Evolutionary conservation across 2,888 invertebrate genomes (phyloP).

Genomic region (Pammene fasciana): DNA sequence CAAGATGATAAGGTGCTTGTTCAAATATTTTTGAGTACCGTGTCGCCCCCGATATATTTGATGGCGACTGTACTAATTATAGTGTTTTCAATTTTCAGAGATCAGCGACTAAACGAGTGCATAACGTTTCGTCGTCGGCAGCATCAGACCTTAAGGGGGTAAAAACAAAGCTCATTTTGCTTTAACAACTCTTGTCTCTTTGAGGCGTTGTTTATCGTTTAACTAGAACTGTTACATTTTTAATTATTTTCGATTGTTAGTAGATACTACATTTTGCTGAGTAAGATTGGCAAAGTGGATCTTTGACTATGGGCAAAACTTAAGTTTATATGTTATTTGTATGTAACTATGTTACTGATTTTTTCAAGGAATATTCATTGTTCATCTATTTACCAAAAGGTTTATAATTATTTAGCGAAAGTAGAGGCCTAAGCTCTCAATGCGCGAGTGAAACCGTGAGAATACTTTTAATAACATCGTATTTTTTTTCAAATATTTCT

Average conservation of each 20-base stretch:
- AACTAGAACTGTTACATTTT: conserved; percentile 28
- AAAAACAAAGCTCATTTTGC: conserved; percentile 32
- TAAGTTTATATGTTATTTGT: background rate
- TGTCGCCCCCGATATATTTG: too few relatives aligned
- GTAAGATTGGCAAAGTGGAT: conserved; percentile 1
- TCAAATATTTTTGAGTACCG: too few relatives aligned
- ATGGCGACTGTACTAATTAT: background rate
- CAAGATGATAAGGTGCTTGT: too few relatives aligned
- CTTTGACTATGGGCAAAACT: conserved; percentile 1
- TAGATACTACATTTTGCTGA: conserved; percentile 23
- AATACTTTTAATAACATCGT: too few relatives aligned
- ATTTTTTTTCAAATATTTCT: too few relatives aligned
- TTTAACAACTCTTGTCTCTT: conserved; percentile 13
- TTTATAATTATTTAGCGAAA: too few relatives aligned
- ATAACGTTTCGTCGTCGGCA: conserved; percentile 1
- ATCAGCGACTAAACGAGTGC: background rate
- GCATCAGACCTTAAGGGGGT: conserved; percentile 12
- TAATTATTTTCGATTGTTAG: conserved; percentile 26
- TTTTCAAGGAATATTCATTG: too few relatives aligned
- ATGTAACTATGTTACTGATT: background rate
- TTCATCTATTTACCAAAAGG: too few relatives aligned
- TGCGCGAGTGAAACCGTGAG: too few relatives aligned
- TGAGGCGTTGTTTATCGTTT: conserved; percentile 33
- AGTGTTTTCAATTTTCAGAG: conserved; percentile 2
- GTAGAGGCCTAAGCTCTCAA: too few relatives aligned